Conservation (phyloP, 2,113 vertebrate genomes). For the Sylvietta virens region DNA sequence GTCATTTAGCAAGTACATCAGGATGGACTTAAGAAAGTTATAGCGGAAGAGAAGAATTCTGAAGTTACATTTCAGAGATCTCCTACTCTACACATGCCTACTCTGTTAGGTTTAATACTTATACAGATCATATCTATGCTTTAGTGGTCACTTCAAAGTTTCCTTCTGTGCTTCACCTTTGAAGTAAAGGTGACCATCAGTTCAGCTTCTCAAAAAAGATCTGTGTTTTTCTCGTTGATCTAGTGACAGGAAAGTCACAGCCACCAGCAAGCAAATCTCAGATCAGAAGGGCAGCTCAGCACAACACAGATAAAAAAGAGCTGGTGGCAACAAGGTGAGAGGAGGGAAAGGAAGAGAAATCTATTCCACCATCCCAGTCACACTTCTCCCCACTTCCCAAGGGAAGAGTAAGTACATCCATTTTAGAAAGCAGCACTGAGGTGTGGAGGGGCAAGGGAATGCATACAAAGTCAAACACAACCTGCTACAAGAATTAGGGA, state of each 20-base stretch:
- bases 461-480: neutral
- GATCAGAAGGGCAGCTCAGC: neutral
- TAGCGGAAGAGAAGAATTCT: neutral
- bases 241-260: neutral
- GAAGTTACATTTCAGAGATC: neutral
- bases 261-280: neutral
- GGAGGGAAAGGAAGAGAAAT: neutral
- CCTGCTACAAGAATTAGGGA: neutral
- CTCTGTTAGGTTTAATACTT: neutral
- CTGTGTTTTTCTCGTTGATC: neutral
- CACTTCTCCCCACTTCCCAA: accelerated
- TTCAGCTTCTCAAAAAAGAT: neutral
- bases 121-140: neutral
- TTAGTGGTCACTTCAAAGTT: neutral
- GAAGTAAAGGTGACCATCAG: neutral
- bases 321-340: neutral
- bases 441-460: accelerated
- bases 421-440: neutral
- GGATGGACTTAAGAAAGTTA: neutral
- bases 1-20: neutral
- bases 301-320: neutral
- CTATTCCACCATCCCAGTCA: neutral
- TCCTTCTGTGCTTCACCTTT: neutral
- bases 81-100: neutral
- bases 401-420: neutral